Base-by-base conservation (phyloP, 1,140 invertebrate genomes). In the Thereuonema tuberculata region DNA sequence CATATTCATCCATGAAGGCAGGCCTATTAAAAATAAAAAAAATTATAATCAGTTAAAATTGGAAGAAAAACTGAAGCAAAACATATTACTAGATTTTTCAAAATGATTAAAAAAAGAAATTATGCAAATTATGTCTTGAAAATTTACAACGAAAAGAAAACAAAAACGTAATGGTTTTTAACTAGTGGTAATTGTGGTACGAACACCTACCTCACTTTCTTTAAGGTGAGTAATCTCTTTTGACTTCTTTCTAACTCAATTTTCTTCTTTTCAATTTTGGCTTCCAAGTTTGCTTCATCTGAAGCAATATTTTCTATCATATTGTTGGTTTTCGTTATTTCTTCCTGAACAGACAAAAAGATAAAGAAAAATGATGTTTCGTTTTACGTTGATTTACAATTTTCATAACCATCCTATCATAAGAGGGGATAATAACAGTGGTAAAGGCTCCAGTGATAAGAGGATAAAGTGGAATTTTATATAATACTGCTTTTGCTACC, bases 1-100 rank as follows among this genome's bases (percentile, higher is more conserved):
- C 91, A 73, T 95, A 93, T 72, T 99, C 96, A 68, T 95, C 89
- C 82, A 98, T 87, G 72, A 96, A 98, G 0, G 93, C 93, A 2
- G 96, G 96, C 48, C 95, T 89, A 64, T 1, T 62, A 65, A 50
- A 43, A 43, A n/a, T 12, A 17, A n/a, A 55, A 24, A 25, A n/a
- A n/a, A n/a, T n/a, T n/a, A n/a, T n/a, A n/a, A n/a, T n/a, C n/a
- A n/a, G n/a, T n/a, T n/a, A n/a, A n/a, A n/a, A n/a, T 59, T 17
- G 14, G 0, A 52, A 20, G 2, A 69, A 66, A 2, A 58, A 61
- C 63, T 70, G 31, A 65, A 57, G 43, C 17, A 29, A 48, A 57
- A 21, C 20, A 14, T 24, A 55, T 56, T 53, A 26, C 46, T 2
- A 14, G 29, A 20, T 50, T 24, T 15, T 2, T n/a, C n/a, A 60